Conservation (phyloP, 1,140 invertebrate species). For the Chelonus insularis region DNA sequence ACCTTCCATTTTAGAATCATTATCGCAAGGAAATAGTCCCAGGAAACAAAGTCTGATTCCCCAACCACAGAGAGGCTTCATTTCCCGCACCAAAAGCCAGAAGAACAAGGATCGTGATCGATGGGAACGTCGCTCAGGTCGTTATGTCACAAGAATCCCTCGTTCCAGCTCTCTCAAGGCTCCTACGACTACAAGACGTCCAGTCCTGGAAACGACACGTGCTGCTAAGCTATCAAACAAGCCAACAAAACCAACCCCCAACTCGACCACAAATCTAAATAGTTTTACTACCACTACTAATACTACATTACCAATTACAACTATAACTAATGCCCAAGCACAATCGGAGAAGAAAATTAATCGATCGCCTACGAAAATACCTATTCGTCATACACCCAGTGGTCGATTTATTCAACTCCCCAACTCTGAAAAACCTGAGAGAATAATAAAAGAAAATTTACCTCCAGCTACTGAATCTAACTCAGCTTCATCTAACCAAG, state of each 20-base stretch:
- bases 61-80: constrained; percentile 38
- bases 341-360: constrained; percentile 27
- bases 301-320: too few species aligned
- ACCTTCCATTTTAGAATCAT: constrained; percentile 44
- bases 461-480: background rate
- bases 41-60: constrained; percentile 51
- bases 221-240: background rate
- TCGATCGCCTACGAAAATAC: constrained; percentile 27
- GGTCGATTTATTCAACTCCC: constrained; percentile 19
- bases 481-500: background rate
- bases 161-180: constrained; percentile 21
- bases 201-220: background rate
- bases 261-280: too few species aligned
- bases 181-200: background rate
- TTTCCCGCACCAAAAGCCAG: constrained; percentile 46
- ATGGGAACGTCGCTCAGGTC: constrained; percentile 24
- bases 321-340: constrained; percentile 19
- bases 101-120: constrained; percentile 30
- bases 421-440: background rate
- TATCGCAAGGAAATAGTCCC: constrained; percentile 53
- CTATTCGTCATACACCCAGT: constrained; percentile 25
- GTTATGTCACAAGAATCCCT: constrained; percentile 12
- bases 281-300: too few species aligned
- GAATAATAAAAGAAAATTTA: background rate
- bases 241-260: background rate